Percentiles rank a stretch among this genome's conserved stretches.
Conservation (phyloP, 2,797 vertebrate genomes). For the Myoxocephalus aenaeus region DNA sequence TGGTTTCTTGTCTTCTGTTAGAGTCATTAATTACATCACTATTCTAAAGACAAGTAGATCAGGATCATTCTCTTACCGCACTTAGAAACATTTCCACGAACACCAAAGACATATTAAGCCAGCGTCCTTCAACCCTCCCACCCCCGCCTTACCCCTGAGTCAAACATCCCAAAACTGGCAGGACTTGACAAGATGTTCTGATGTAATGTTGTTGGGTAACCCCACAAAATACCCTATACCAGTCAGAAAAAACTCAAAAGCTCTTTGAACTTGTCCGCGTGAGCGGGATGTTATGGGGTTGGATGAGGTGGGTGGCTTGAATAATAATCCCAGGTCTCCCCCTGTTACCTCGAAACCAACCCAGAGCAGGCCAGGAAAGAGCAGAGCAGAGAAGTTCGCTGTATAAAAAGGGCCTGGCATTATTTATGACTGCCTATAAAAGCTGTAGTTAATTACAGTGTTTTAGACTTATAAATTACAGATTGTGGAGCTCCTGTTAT, state of each 20-base stretch:
- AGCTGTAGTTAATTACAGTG: conserved; percentile 86
- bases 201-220: conserved; percentile 55
- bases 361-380: conserved; percentile 37
- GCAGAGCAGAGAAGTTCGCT: conserved; percentile 53
- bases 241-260: conserved; percentile 49
- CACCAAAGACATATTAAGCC: conserved; percentile 53
- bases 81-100: conserved; percentile 77
- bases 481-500: conserved; percentile 83
- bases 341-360: conserved; percentile 64
- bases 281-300: conserved; percentile 46
- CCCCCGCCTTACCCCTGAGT: conserved; percentile 20
- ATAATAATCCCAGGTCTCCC: conserved; percentile 61
- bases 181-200: conserved; percentile 61
- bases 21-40: conserved; percentile 87
- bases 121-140: conserved; percentile 32
- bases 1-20: conserved; percentile 79
- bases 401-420: conserved; percentile 76
- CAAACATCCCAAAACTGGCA: conserved; percentile 66
- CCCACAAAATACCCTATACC: conserved; percentile 56
- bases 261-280: conserved; percentile 49
- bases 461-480: conserved; percentile 88
- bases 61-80: conserved; percentile 72
- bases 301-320: conserved; percentile 60
- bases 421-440: conserved; percentile 88
- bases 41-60: conserved; percentile 78